These are phyloP conservation scores for Rhagologus leucostigma DNA, from an alignment of 2,113 vertebrate species.

Conservation along the genomic window DNA sequence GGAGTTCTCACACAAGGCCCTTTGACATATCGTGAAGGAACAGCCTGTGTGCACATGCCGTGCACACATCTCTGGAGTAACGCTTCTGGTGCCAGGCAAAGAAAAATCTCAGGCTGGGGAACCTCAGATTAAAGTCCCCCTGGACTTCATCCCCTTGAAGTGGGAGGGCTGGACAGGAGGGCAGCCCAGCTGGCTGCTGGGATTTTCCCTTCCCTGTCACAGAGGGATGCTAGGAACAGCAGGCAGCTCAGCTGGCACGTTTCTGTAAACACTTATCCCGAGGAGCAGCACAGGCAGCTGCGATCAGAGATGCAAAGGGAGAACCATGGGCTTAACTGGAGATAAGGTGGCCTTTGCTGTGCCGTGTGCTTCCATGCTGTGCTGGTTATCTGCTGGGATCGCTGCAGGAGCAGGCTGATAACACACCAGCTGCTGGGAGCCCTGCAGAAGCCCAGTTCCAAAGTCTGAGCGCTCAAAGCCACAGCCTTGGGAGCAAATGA, in stretches of 20 bases:
- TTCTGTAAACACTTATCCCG: background rate
- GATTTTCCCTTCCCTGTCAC: background rate
- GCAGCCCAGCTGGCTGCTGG: background rate
- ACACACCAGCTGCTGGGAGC: background rate
- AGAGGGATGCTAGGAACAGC: background rate
- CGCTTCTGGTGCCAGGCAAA: background rate
- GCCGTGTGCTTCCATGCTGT: background rate
- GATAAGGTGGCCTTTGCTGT: conserved; percentile 3
- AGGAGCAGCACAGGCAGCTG: background rate
- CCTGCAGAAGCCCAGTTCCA: background rate
- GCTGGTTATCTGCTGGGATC: background rate
- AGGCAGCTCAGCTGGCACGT: background rate
- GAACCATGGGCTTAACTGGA: background rate
- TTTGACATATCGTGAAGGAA: background rate
- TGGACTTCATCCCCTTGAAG: background rate
- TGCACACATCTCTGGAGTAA: background rate
- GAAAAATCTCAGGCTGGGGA: background rate
- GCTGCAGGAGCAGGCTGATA: background rate
- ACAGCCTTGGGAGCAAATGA: background rate
- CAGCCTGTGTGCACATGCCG: fast-evolving
- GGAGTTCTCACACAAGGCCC: background rate
- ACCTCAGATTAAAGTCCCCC: background rate
- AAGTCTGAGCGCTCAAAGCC: background rate
- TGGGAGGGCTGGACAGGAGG: background rate
- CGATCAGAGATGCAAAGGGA: background rate